Base-by-base conservation (phyloP, 2,797 vertebrate species). In the Falco biarmicus region DNA sequence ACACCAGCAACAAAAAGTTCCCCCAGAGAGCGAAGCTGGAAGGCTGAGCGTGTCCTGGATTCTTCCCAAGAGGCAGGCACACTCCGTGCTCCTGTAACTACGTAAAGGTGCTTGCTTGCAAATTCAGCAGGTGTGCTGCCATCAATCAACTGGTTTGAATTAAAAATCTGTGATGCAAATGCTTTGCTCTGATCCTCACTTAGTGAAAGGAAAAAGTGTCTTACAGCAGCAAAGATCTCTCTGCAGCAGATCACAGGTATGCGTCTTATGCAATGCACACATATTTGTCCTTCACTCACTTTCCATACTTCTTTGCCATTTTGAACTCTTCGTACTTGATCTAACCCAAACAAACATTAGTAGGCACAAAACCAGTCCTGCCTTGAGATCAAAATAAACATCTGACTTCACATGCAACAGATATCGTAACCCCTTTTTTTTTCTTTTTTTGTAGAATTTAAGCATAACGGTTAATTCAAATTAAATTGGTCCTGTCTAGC, bases 141-240 rank as follows among this genome's bases (percentile, higher is more conserved):
- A 93, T 79, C 59, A 89, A 87, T 54, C 86, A 96, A 53, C 13
- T 3, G n/a, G 65, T 92, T 74, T 84, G 80, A 93, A 89, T 63
- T 13, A 93, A 43, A 18, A 91, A 68, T 37, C 53, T 88, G 81
- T 65, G 57, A 78, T 81, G 54, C 43, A 86, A 88, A 94, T 31
- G 47, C 48, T 91, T 57, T 68, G 22, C 29, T 94, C 69, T 64
- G 61, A 59, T 90, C 25, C 50, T 88, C 75, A 86, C 60, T 78
- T 65, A 91, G 65, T 18, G n/a, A 88, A 88, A 90, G 50, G 11
- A 83, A 84, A 48, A 84, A 57, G 25, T 31, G 11, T 76, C 59
- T 60, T 75, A 81, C 8, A 56, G 51, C 21, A 84, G 45, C 76
- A 90, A 91, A 75, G 86, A 71, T 81, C 31, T 63, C 57, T 61